Percentiles rank a stretch among this genome's conserved stretches.
These are phyloP conservation scores for Pseudomyrmex flavicornis DNA, from an alignment of 1,140 invertebrate genomes.

Conservation along the genomic window DNA sequence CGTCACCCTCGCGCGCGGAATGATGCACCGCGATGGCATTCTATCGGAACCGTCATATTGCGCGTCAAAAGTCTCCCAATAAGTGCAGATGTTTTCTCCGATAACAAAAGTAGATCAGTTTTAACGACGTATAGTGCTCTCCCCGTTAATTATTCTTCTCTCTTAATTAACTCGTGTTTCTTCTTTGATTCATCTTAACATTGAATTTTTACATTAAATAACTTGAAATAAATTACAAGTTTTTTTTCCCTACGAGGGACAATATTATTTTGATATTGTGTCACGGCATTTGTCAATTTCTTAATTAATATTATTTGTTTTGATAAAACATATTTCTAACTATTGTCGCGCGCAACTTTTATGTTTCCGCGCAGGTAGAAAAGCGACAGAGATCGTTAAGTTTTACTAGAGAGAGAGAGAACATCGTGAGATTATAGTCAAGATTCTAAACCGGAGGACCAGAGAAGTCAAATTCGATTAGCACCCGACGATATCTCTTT, in stretches of 20 bases:
- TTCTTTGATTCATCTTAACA: neutral
- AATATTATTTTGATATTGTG: neutral
- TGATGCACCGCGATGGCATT: constrained; percentile 40
- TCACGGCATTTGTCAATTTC: neutral
- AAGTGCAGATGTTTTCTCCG: constrained; percentile 23
- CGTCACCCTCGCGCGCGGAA: constrained; percentile 33
- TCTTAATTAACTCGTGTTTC: constrained; percentile 9
- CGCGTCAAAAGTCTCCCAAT: constrained; percentile 3
- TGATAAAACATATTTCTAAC: neutral
- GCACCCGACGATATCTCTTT: constrained; percentile 42
- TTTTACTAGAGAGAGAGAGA: constrained; percentile 13
- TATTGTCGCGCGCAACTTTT: constrained; percentile 4
- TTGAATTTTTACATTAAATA: constrained; percentile 1
- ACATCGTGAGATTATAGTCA: constrained; percentile 36
- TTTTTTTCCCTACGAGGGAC: neutral
- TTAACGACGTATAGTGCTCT: constrained; percentile 7
- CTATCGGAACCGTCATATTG: constrained; percentile 32
- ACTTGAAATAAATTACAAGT: neutral
- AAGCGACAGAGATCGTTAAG: neutral
- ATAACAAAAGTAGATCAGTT: constrained; percentile 22
- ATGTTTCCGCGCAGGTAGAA: neutral
- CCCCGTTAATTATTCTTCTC: neutral
- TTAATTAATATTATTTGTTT: neutral
- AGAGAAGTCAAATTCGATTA: constrained; percentile 63
- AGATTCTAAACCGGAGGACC: constrained; percentile 5